Conservation (phyloP, 2,113 vertebrate species). For the Aegypius monachus region DNA sequence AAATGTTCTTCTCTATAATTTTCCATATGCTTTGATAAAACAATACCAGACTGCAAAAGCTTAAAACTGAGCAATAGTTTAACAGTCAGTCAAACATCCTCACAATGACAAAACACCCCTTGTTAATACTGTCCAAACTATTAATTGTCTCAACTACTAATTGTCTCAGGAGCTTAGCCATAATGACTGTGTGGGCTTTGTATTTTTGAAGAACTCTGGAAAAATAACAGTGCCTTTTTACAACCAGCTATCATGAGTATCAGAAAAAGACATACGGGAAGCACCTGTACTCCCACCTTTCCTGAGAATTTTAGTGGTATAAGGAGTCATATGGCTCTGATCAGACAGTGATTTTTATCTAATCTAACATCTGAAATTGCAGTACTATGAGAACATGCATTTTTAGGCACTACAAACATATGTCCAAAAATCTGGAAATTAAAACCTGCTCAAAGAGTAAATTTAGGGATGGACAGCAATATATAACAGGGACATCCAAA, state of each 20-base stretch:
- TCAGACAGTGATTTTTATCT: background rate
- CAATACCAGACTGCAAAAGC: background rate
- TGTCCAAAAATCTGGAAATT: background rate
- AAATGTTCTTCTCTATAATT: background rate
- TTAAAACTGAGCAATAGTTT: background rate
- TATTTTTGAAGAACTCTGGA: background rate
- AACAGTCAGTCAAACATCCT: background rate
- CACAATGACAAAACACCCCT: accelerated
- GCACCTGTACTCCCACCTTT: background rate
- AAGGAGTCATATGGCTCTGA: background rate
- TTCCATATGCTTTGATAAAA: background rate
- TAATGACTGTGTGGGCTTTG: background rate
- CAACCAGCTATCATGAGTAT: background rate
- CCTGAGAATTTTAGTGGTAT: background rate
- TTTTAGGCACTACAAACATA: background rate
- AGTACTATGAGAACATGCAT: background rate
- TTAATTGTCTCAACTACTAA: background rate
- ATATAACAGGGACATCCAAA: background rate
- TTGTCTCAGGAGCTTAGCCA: background rate
- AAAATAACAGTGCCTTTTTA: background rate
- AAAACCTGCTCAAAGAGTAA: background rate
- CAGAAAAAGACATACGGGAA: background rate
- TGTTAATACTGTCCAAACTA: background rate
- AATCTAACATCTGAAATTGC: background rate
- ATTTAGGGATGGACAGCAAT: background rate